phyloP scores from a whole-genome alignment of 2,888 invertebrate genomes.

The Antheraea assamensis region DNA sequence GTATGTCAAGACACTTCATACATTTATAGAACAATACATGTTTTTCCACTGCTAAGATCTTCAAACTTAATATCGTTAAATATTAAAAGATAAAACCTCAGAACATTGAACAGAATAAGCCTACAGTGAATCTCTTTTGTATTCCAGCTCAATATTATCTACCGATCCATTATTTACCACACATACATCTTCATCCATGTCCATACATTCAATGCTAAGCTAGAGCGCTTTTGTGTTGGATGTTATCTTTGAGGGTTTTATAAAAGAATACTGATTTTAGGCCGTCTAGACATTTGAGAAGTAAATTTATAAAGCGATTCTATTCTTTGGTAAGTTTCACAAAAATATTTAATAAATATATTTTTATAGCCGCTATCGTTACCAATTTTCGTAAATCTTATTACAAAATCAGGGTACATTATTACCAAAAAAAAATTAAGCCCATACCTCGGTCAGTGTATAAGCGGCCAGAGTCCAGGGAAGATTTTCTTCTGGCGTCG shows the following conservation, averaged over 20 bases:
- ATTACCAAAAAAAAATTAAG: too few relatives aligned
- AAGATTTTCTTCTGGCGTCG: too few relatives aligned
- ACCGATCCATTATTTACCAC: constrained; percentile 41
- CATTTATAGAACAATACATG: too few relatives aligned
- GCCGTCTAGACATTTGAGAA: constrained; percentile 1
- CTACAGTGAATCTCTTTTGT: constrained; percentile 32
- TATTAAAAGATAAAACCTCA: background rate
- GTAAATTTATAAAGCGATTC: background rate
- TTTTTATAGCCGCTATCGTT: background rate
- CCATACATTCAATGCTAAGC: constrained; percentile 26
- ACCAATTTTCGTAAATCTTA: background rate
- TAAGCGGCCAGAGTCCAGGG: too few relatives aligned
- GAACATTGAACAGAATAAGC: constrained; percentile 21
- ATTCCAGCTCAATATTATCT: constrained; percentile 35
- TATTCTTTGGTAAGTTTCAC: background rate
- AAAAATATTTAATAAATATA: background rate
- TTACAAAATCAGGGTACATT: too few relatives aligned
- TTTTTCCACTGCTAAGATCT: too few relatives aligned
- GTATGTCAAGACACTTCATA: too few relatives aligned
- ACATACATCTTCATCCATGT: constrained; percentile 27
- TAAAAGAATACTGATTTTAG: constrained; percentile 1
- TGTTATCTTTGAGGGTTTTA: constrained; percentile 4
- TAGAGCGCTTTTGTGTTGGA: background rate
- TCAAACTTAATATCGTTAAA: too few relatives aligned
- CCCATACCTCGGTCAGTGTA: too few relatives aligned